A percentile compares a stretch with the other conserved stretches of the same genome.
Evolutionary conservation across 2,113 vertebrate species (phyloP).

Genomic region (Calyptomena viridis): DNA sequence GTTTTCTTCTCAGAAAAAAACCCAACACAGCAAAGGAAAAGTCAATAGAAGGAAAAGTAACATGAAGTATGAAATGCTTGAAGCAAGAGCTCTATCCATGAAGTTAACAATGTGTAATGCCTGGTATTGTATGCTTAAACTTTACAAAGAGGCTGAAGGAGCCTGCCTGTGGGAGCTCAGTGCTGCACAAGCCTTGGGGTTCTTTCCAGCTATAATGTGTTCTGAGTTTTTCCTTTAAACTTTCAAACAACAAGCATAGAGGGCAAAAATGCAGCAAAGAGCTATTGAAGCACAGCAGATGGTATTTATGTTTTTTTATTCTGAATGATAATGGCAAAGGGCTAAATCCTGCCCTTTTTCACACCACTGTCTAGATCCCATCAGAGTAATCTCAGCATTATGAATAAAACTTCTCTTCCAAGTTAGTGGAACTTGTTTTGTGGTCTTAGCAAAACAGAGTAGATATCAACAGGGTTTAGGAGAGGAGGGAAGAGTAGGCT

Average conservation of each 20-base stretch:
- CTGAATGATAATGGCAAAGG: not conserved
- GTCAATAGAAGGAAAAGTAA: not conserved
- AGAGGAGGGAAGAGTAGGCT: not conserved
- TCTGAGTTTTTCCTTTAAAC: not conserved
- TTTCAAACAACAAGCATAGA: not conserved
- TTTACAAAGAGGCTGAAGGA: not conserved
- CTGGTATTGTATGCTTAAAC: not conserved
- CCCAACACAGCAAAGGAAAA: not conserved
- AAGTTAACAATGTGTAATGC: not conserved
- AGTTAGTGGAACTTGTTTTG: not conserved
- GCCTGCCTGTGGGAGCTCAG: not conserved
- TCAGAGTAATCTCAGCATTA: not conserved
- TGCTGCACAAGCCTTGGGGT: not conserved
- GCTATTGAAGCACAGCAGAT: not conserved
- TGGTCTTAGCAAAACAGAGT: not conserved
- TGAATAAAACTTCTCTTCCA: not conserved
- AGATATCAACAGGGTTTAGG: not conserved
- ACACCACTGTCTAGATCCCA: not conserved
- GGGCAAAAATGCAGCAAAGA: not conserved
- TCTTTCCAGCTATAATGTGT: not conserved
- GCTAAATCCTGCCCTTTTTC: not conserved
- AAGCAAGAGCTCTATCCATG: not conserved
- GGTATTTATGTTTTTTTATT: not conserved
- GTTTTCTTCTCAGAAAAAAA: not conserved
- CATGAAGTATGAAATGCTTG: not conserved